Conservation (phyloP, 2,113 vertebrate species). For the Labrus mixtus region DNA sequence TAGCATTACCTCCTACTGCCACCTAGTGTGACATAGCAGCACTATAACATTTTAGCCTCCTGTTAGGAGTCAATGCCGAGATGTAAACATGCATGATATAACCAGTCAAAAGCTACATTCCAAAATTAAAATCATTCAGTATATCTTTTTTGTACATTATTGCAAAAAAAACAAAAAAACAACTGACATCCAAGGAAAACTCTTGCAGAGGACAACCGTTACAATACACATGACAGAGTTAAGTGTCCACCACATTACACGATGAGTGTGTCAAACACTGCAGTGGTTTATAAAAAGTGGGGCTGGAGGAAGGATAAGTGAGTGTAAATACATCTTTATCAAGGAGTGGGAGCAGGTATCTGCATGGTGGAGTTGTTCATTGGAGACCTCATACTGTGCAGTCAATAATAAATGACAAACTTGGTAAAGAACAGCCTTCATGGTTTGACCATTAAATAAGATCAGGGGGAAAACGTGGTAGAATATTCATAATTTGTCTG, state of each 20-base stretch:
- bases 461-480: neutral
- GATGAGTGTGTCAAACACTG: constrained; percentile 71
- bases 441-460: neutral
- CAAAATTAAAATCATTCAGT: constrained; percentile 71
- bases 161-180: constrained; percentile 59
- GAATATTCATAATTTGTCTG: neutral
- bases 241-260: constrained; percentile 55
- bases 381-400: constrained; percentile 11
- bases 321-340: constrained; percentile 26
- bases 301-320: constrained; percentile 18
- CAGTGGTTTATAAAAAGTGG: constrained; percentile 24
- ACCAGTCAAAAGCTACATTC: constrained; percentile 79
- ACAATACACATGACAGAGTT: constrained; percentile 64
- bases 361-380: constrained; percentile 41
- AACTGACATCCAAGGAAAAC: constrained; percentile 43
- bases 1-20: constrained; percentile 78
- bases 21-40: constrained; percentile 82
- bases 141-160: constrained; percentile 63
- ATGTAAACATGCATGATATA: constrained; percentile 82
- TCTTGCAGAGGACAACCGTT: constrained; percentile 55
- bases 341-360: constrained; percentile 42
- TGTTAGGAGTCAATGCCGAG: constrained; percentile 63
- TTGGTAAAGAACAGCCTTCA: neutral
- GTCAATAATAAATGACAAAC: constrained; percentile 29
- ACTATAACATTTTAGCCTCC: constrained; percentile 75